Percentiles rank a stretch among this genome's conserved stretches.
These are phyloP conservation scores for Invenusta paracnida DNA, from an alignment of 2,888 invertebrate genomes.

Conservation along the genomic window DNA sequence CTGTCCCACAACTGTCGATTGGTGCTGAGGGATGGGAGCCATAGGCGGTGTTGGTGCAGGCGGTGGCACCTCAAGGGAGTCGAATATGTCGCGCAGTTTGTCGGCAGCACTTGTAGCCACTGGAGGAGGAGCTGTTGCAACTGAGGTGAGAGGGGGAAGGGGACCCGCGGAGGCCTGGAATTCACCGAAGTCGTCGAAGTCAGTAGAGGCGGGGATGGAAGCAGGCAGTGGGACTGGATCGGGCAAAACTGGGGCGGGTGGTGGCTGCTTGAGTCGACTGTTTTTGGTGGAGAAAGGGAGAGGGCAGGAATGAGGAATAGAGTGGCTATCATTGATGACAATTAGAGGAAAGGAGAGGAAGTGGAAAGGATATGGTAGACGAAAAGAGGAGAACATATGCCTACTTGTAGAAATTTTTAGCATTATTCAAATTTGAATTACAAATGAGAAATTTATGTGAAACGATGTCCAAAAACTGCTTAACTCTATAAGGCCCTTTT, in stretches of 20 bases:
- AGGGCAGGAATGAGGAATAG: not conserved
- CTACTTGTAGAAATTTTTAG: no score
- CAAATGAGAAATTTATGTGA: no score
- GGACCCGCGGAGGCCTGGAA: not conserved
- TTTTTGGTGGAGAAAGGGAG: not conserved
- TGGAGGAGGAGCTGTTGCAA: not conserved
- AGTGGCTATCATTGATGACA: not conserved
- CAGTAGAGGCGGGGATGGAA: not conserved
- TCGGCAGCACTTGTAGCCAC: not conserved
- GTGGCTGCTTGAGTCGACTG: not conserved
- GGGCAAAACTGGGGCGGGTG: not conserved
- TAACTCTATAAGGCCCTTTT: no score
- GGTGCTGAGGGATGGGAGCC: not conserved
- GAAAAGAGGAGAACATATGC: no score
- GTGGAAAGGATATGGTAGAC: no score
- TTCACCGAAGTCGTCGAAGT: not conserved
- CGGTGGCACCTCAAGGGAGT: not conserved
- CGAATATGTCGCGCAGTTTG: not conserved
- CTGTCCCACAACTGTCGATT: not conserved
- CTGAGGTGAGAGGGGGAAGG: not conserved
- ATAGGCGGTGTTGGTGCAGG: not conserved
- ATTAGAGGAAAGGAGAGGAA: no score
- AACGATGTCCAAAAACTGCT: no score
- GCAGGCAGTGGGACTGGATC: no score
- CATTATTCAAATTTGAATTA: no score